Conservation (phyloP, 2,797 vertebrate genomes). For the Arremon brunneinucha region DNA sequence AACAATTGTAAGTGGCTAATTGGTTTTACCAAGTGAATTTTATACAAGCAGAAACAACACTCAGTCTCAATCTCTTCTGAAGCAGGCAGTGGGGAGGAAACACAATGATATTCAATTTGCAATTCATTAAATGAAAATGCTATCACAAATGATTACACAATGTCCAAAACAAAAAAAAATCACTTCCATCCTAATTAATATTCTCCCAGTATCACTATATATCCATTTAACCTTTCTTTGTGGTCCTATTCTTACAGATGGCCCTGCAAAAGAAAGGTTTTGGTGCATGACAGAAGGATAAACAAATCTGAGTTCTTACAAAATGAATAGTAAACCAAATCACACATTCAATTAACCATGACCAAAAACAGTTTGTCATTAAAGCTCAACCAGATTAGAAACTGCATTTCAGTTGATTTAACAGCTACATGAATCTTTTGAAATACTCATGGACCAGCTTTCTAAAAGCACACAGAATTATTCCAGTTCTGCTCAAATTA, state of each 20-base stretch:
- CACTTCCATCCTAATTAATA: not conserved
- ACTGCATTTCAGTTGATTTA: not conserved
- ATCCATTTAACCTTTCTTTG: not conserved
- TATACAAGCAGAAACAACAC: not conserved
- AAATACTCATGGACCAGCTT: not conserved
- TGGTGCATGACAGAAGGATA: not conserved
- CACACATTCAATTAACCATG: not conserved
- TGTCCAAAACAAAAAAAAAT: not conserved
- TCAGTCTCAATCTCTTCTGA: not conserved
- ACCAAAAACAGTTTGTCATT: not conserved
- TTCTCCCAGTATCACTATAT: not conserved
- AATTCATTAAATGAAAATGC: not conserved
- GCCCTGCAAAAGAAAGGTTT: not conserved
- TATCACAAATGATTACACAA: not conserved
- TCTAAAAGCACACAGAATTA: not conserved
- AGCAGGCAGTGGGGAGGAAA: not conserved
- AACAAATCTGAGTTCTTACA: not conserved
- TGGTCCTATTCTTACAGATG: not conserved
- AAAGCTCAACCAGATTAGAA: not conserved
- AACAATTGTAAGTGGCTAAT: not conserved
- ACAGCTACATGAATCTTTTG: not conserved
- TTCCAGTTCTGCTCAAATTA: not conserved
- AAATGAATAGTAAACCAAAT: not conserved
- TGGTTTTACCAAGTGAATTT: not conserved
- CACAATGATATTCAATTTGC: not conserved